Percentiles rank a stretch among this genome's conserved stretches.
Evolutionary conservation across 2,888 invertebrate species (phyloP).

Genomic region (Melanostoma scalare): DNA sequence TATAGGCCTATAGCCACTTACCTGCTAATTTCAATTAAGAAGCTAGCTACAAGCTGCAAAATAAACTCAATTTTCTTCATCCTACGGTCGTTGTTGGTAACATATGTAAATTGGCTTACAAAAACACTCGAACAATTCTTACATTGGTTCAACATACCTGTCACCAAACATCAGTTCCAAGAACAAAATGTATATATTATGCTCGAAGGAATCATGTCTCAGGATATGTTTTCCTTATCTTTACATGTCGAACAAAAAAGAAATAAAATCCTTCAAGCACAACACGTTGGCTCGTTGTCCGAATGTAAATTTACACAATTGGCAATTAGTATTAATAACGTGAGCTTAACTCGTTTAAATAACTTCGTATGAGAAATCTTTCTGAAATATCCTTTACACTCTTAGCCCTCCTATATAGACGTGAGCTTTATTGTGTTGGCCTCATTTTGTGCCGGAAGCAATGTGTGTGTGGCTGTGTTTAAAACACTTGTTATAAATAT

Average conservation of each 20-base stretch:
- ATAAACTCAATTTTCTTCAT: too few species aligned
- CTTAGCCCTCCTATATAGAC: constrained; percentile 26
- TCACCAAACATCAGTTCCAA: too few species aligned
- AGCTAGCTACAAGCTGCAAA: too few species aligned
- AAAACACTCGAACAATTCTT: too few species aligned
- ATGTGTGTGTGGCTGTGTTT: constrained; percentile 8
- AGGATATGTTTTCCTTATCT: constrained; percentile 14
- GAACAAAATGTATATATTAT: too few species aligned
- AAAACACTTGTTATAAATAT: constrained; percentile 24
- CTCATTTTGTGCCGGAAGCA: not conserved
- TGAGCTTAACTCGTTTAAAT: constrained; percentile 47
- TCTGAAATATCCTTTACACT: constrained; percentile 15
- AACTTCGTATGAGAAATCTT: constrained; percentile 26
- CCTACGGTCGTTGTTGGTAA: too few species aligned
- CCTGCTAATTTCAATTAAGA: too few species aligned
- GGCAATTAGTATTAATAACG: constrained; percentile 61
- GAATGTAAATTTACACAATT: constrained; percentile 54
- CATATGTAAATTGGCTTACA: too few species aligned
- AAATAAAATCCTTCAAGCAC: constrained; percentile 22
- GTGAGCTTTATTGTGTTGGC: not conserved
- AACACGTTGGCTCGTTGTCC: constrained; percentile 10
- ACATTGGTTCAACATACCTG: too few species aligned
- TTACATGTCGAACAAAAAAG: not conserved
- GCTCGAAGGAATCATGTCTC: not conserved
- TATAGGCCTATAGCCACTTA: too few species aligned